Conservation (phyloP, 2,113 vertebrate species). For the Marmota monax region DNA sequence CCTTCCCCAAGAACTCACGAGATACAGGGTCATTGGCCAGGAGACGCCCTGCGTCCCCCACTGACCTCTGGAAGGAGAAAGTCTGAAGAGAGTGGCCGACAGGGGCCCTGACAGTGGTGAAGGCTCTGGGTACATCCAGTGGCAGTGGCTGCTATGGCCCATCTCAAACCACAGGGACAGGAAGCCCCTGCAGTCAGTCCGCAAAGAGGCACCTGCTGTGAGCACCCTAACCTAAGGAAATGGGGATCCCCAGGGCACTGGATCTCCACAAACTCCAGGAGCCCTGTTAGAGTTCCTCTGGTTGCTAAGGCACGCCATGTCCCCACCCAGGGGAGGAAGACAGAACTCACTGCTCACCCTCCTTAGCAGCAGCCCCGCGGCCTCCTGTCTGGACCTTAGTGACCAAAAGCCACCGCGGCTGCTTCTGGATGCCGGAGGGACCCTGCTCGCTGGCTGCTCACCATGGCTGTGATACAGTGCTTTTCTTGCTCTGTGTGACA, state of each 20-base stretch:
- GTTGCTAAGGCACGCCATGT: background rate
- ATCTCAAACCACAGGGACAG: background rate
- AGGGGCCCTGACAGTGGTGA: background rate
- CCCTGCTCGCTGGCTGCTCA: background rate
- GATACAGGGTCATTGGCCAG: background rate
- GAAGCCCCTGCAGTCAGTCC: constrained; percentile 20
- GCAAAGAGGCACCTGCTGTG: background rate
- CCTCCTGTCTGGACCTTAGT: background rate
- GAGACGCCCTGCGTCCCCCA: background rate
- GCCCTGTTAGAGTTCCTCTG: background rate
- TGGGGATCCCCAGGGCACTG: constrained; percentile 5
- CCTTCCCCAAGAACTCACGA: background rate
- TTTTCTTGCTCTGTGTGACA: background rate
- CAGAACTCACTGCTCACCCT: background rate
- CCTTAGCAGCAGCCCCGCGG: background rate
- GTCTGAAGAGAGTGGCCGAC: background rate
- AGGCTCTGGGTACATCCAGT: background rate
- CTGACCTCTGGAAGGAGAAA: background rate
- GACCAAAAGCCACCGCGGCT: background rate
- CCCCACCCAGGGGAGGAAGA: background rate
- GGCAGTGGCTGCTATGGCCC: background rate
- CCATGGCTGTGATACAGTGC: background rate
- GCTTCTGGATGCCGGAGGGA: background rate
- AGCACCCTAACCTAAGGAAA: background rate
- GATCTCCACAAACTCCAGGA: background rate